Conservation (phyloP, 2,888 invertebrate genomes). For the Poecilobothrus nobilitatus region DNA sequence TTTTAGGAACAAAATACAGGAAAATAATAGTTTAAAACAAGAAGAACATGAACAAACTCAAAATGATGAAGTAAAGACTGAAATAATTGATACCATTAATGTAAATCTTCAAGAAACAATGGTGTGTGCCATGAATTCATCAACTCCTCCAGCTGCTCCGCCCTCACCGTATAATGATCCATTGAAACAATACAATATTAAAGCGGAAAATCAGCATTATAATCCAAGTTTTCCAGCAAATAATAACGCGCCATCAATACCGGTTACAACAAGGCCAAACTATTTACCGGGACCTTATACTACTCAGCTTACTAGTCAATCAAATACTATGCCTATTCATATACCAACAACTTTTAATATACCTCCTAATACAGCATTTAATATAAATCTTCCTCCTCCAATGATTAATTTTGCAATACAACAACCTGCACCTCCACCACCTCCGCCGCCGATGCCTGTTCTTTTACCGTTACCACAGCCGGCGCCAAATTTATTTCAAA, state of each 20-base stretch:
- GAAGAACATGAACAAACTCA: not conserved
- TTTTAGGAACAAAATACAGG: not conserved
- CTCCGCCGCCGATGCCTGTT: conserved; percentile 29
- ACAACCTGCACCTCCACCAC: conserved; percentile 28
- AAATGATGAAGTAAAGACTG: not conserved
- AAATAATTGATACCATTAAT: not conserved
- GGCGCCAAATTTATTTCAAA: conserved; percentile 22
- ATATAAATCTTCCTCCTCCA: conserved; percentile 39
- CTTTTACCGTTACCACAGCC: conserved; percentile 25
- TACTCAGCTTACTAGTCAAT: not conserved
- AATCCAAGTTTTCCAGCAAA: conserved; percentile 17
- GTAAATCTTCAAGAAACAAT: not conserved
- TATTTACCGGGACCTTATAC: not conserved
- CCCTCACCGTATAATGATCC: not conserved
- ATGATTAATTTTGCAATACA: conserved; percentile 26
- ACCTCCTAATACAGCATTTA: conserved; percentile 30
- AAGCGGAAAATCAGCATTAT: not conserved
- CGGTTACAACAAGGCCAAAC: conserved; percentile 20
- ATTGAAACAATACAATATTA: not conserved
- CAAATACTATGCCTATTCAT: conserved; percentile 15
- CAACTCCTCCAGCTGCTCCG: not conserved
- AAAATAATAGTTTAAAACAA: not conserved
- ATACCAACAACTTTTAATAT: not conserved
- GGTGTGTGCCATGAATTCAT: not conserved
- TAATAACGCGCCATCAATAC: conserved; percentile 28